Evolutionary conservation across 2,113 vertebrate species (phyloP).

Genomic region (Tiliqua scincoides): DNA sequence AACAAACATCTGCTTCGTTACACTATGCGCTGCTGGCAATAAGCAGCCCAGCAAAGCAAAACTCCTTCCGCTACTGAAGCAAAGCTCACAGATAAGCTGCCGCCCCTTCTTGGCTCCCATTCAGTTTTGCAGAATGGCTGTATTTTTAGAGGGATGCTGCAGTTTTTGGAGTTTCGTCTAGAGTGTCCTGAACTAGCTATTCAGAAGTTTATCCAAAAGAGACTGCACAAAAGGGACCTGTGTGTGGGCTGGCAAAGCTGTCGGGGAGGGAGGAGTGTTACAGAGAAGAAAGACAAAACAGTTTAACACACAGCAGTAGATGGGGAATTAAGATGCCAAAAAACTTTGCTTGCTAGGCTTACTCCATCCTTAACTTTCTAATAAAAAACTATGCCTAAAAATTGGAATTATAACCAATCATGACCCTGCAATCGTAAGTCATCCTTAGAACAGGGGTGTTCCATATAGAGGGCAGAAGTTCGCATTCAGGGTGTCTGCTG

Average conservation of each 20-base stretch:
- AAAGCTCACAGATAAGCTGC: not conserved
- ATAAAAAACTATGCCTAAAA: not conserved
- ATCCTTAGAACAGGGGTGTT: no score
- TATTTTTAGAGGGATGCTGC: not conserved
- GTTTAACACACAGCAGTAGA: constrained; percentile 22
- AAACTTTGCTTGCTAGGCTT: constrained; percentile 41
- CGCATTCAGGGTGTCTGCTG: no score
- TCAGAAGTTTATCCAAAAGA: not conserved
- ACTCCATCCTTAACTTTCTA: not conserved
- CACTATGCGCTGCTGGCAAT: not conserved
- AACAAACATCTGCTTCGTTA: not conserved
- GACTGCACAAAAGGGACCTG: not conserved
- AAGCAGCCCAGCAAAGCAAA: not conserved
- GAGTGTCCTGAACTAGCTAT: not conserved
- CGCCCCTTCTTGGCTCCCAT: no score
- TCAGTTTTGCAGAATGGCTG: not conserved
- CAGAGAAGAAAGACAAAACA: constrained; percentile 26
- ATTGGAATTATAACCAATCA: not conserved
- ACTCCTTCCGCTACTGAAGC: not conserved
- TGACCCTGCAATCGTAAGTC: no score
- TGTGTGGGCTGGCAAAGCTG: constrained; percentile 10
- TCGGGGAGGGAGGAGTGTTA: constrained; percentile 14
- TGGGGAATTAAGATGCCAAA: constrained; percentile 51
- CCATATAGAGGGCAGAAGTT: no score
- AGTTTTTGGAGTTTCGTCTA: not conserved